Conservation (phyloP, 1,140 invertebrate genomes). For the Eueides isabella region DNA sequence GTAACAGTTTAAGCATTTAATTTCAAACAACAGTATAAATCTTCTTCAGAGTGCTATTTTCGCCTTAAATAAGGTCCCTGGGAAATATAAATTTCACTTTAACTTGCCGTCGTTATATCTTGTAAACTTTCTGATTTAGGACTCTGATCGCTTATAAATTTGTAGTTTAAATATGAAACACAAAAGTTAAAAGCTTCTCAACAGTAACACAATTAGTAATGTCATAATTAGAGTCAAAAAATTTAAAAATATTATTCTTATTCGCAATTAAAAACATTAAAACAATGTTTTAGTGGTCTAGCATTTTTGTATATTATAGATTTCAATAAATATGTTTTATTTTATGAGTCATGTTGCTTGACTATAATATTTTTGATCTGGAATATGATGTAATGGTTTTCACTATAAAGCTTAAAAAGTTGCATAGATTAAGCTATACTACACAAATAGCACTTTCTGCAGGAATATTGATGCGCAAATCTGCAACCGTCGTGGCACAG, state of each 20-base stretch:
- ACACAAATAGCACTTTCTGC: no score
- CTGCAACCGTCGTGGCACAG: no score
- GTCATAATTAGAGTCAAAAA: neutral
- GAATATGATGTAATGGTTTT: no score
- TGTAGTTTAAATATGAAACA: slow-evolving; percentile 6
- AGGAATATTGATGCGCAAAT: no score
- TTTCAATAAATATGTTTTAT: no score
- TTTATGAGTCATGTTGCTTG: no score
- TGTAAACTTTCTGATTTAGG: slow-evolving; percentile 21
- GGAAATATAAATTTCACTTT: slow-evolving; percentile 37
- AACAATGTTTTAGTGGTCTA: no score
- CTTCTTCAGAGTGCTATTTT: slow-evolving; percentile 38
- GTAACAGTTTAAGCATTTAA: slow-evolving; percentile 43
- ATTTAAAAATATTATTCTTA: no score
- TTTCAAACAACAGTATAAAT: slow-evolving; percentile 43
- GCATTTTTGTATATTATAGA: no score
- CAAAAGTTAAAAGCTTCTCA: neutral
- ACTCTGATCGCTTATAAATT: slow-evolving; percentile 15
- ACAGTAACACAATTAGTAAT: neutral
- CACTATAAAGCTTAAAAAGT: no score
- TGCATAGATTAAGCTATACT: no score
- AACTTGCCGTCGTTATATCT: slow-evolving; percentile 19
- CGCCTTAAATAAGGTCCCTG: slow-evolving; percentile 36
- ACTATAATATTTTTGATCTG: no score
- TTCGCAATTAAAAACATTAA: neutral